Base-by-base conservation (phyloP, 2,797 vertebrate genomes). In the Notolepis coatsorum region DNA sequence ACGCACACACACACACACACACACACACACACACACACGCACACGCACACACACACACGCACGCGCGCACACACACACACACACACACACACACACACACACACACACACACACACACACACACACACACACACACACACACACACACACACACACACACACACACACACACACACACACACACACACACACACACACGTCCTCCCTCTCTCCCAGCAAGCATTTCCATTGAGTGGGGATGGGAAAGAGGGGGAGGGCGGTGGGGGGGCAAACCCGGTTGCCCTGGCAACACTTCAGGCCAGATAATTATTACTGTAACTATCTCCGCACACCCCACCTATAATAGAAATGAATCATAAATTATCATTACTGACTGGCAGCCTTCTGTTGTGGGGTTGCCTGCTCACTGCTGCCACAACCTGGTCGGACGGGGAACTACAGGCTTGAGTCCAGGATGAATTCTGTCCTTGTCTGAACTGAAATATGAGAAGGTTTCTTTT, bases 221-320 rank as follows among this genome's bases (percentile, higher is more conserved):
- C 43, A 49, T 74, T 75, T 61, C 62, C 42, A 88, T 93, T 90
- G 90, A 91, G 88, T 91, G 91, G 85, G 91, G 91, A 90, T 89
- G 88, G 89, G 64, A 88, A 77, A 54, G 65, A 68, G 55, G 65
- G 71, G 35, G 49, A 56, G 50, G 71, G 57, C 18, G 53, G 48
- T 50, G 49, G 68, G 82, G 74, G 82, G 81, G 62, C 63, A 60
- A 53, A 51, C 60, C 78, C 70, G 88, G 97, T 98, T 98, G 95
- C 96, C 97, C 94, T 94, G 96, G 97, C 95, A 98, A 98, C 96
- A 89, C 93, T 94, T 94, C 81, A 92, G 93, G 96, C 95, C 94
- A 92, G 94, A 96, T 97, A 96, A 98, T 98, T 96, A 97, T 96
- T 95, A 96, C 95, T 95, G 95, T 97, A 96, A 96, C 94, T 95